Percentiles rank a stretch among this genome's conserved stretches.
Conservation (phyloP, 2,888 invertebrate genomes). For the Conomelus anceps region DNA sequence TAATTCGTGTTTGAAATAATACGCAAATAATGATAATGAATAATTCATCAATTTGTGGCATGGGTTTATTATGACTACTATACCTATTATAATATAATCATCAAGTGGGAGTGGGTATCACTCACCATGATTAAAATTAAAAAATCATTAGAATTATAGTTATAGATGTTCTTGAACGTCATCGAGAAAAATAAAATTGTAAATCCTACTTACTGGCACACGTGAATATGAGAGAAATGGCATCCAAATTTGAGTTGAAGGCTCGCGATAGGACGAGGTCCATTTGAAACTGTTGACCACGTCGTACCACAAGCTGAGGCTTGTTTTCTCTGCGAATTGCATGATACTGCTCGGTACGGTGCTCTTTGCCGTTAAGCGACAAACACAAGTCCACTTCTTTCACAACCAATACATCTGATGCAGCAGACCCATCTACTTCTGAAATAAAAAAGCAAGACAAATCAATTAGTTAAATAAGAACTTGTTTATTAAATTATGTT, state of each 20-base stretch:
- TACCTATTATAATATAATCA: too few relatives aligned
- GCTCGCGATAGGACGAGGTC: conserved; percentile 66
- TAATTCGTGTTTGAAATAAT: too few relatives aligned
- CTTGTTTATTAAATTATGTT: not conserved
- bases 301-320: conserved; percentile 65
- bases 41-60: too few relatives aligned
- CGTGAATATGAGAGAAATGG: conserved; percentile 75
- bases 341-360: conserved; percentile 72
- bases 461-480: not conserved
- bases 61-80: too few relatives aligned
- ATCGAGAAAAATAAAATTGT: too few relatives aligned
- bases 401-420: conserved; percentile 54
- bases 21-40: too few relatives aligned
- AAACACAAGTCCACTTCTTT: conserved; percentile 66
- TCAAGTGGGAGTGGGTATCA: too few relatives aligned
- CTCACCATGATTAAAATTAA: too few relatives aligned
- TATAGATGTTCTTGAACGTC: too few relatives aligned
- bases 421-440: conserved; percentile 28
- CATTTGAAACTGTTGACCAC: conserved; percentile 74
- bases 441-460: conserved; percentile 6
- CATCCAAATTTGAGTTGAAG: conserved; percentile 66
- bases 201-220: conserved; percentile 51
- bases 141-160: too few relatives aligned
- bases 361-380: conserved; percentile 64
- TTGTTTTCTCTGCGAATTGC: conserved; percentile 55